Percentiles rank a stretch among this genome's conserved stretches.
phyloP scores from a whole-genome alignment of 2,113 vertebrate genomes.

The Scytalopus superciliaris region DNA sequence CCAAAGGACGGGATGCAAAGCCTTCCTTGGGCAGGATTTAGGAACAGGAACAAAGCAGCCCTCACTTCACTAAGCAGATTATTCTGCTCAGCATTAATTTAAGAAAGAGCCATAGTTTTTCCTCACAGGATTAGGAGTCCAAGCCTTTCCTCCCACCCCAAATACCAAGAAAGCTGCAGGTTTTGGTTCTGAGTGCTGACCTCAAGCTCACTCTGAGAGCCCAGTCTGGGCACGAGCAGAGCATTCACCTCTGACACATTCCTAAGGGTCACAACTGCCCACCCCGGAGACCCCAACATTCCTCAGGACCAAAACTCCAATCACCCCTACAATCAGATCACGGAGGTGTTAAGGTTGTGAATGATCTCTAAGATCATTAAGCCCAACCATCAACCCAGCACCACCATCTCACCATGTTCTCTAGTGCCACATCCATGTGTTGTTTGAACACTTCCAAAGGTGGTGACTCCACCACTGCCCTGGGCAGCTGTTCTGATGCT shows the following conservation, averaged over 20 bases:
- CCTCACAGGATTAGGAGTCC: not conserved
- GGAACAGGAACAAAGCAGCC: not conserved
- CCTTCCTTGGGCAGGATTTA: not conserved
- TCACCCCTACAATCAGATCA: not conserved
- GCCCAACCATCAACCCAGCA: not conserved
- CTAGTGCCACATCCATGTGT: not conserved
- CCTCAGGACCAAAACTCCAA: not conserved
- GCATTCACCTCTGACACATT: not conserved
- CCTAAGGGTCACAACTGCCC: not conserved
- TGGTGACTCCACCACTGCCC: not conserved
- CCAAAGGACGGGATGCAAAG: fast-evolving
- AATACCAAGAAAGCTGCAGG: not conserved
- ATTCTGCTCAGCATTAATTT: not conserved
- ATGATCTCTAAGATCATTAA: not conserved
- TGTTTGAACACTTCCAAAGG: not conserved
- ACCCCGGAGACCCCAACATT: not conserved
- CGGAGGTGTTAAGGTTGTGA: no score
- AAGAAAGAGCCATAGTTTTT: not conserved
- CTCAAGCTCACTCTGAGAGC: not conserved
- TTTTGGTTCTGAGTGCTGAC: not conserved
- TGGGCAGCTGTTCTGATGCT: not conserved
- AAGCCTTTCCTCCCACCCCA: not conserved
- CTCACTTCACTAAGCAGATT: not conserved
- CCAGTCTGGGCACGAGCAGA: not conserved
- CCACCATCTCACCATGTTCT: not conserved